Conservation (phyloP, 2,113 vertebrate genomes). For the Nematolebias whitei region DNA sequence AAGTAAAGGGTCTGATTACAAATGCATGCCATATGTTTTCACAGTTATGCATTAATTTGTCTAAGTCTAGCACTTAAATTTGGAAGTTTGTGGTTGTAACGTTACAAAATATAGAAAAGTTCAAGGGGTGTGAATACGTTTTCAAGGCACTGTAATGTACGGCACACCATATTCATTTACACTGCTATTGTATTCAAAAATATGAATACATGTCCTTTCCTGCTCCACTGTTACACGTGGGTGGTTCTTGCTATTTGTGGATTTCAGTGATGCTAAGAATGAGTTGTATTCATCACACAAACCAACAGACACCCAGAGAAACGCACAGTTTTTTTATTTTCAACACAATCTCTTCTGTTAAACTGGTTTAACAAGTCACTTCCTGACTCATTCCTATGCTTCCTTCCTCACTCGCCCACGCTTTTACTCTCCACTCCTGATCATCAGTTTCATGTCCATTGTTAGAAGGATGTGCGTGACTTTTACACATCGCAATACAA, state of each 20-base stretch:
- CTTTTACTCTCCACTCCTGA: slow-evolving; percentile 39
- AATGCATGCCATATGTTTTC: too few relatives aligned
- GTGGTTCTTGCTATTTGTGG: slow-evolving; percentile 51
- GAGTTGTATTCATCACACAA: slow-evolving; percentile 38
- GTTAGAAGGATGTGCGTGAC: slow-evolving; percentile 11
- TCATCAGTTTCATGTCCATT: slow-evolving; percentile 24
- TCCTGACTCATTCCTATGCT: slow-evolving; percentile 20
- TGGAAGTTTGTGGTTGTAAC: too few relatives aligned
- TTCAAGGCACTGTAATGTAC: too few relatives aligned
- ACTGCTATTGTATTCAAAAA: too few relatives aligned
- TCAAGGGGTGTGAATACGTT: too few relatives aligned
- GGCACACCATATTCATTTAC: too few relatives aligned
- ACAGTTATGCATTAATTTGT: too few relatives aligned
- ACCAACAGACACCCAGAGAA: slow-evolving; percentile 1
- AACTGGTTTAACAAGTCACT: slow-evolving; percentile 12
- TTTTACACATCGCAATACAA: slow-evolving; percentile 19
- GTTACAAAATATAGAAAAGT: too few relatives aligned
- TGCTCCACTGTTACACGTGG: slow-evolving; percentile 15
- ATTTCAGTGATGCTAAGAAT: slow-evolving; percentile 46
- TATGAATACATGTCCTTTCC: slow-evolving; percentile 18
- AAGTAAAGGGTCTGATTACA: too few relatives aligned
- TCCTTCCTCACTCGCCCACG: slow-evolving; percentile 63
- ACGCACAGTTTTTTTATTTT: slow-evolving; percentile 11
- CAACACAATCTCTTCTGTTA: slow-evolving; percentile 26
- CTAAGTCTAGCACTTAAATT: too few relatives aligned